A percentile compares a stretch with the other conserved stretches of the same genome.
These are phyloP conservation scores for Trachelus stipa DNA, from an alignment of 2,888 invertebrate species.

Conservation along the genomic window DNA sequence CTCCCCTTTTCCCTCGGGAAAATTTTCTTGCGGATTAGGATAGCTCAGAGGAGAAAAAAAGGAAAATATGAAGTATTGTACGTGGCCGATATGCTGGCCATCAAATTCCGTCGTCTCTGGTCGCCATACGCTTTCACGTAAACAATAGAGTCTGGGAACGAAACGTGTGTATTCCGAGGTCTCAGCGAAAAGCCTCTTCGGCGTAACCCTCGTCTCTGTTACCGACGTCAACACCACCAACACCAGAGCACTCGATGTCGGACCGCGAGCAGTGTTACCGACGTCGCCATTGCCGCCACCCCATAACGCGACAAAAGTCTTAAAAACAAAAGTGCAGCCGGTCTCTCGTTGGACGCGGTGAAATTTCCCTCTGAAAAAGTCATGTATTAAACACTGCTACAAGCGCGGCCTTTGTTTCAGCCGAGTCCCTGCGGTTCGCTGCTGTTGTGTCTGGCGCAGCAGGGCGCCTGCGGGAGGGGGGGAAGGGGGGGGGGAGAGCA, in stretches of 20 bases:
- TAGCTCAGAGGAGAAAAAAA: not conserved
- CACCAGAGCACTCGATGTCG: not conserved
- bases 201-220: not conserved
- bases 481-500: not conserved
- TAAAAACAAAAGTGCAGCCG: conserved; percentile 27
- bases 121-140: conserved; percentile 3
- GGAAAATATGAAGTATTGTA: not conserved
- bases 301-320: conserved; percentile 11
- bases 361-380: conserved; percentile 44
- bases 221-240: not conserved
- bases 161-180: not conserved
- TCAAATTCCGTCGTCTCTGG: not conserved
- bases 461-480: not conserved
- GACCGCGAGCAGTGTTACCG: not conserved
- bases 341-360: conserved; percentile 18
- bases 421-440: not conserved
- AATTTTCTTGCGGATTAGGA: not conserved
- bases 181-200: not conserved
- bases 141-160: conserved; percentile 7
- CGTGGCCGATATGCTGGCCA: not conserved
- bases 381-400: conserved; percentile 44
- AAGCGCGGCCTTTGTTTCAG: conserved; percentile 14
- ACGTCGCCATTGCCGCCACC: not conserved
- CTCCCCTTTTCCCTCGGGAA: not conserved
- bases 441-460: not conserved